These are phyloP conservation scores for Drosophila ohnishii DNA, from an alignment of 1,140 invertebrate genomes.

Conservation along the genomic window DNA sequence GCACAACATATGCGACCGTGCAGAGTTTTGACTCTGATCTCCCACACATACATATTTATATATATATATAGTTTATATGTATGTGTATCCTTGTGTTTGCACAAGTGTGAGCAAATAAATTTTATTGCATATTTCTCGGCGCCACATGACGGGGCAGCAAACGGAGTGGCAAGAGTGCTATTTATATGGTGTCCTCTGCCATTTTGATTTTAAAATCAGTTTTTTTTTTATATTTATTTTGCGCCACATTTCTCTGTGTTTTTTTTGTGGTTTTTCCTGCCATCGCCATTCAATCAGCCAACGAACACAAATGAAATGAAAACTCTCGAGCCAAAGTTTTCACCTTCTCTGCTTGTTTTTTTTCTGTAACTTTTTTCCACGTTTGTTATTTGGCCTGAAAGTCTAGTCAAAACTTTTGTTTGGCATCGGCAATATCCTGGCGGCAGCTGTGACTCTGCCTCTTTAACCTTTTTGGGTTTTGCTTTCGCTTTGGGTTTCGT, in stretches of 20 bases:
- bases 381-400: conserved; percentile 53
- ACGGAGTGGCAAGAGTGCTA: conserved; percentile 47
- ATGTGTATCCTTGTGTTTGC: conserved; percentile 35
- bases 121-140: conserved; percentile 80
- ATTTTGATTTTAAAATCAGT: conserved; percentile 48
- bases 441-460: conserved; percentile 42
- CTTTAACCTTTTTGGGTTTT: conserved; percentile 52
- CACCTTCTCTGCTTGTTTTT: background rate
- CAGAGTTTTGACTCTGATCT: conserved; percentile 39
- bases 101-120: conserved; percentile 61
- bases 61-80: conserved; percentile 1
- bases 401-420: conserved; percentile 76
- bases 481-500: conserved; percentile 26
- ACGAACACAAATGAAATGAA: conserved; percentile 65
- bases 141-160: conserved; percentile 64
- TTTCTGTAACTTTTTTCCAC: background rate
- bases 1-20: conserved; percentile 73
- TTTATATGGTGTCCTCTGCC: conserved; percentile 47
- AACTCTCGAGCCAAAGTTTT: conserved; percentile 64
- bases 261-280: conserved; percentile 55
- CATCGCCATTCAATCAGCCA: conserved; percentile 58
- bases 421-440: conserved; percentile 74
- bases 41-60: background rate
- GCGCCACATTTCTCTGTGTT: conserved; percentile 1
- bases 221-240: conserved; percentile 12